Evolutionary conservation across 2,888 invertebrate genomes (phyloP), one percentile per base, ranked within the genome.

Genomic region (Syritta pipiens): DNA sequence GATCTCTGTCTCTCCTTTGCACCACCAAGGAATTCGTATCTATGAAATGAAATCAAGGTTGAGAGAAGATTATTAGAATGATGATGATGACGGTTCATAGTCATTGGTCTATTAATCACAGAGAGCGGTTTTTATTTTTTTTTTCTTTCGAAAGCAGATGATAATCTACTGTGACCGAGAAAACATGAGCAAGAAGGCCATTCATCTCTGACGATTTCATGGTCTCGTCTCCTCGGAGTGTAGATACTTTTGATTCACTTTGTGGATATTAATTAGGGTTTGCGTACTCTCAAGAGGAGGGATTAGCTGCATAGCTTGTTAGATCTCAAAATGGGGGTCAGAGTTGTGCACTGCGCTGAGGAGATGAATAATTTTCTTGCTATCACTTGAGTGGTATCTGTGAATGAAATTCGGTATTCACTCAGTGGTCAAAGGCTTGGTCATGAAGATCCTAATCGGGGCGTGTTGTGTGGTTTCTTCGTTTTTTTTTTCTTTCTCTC

Each of bases 41-140:
- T 79, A 19, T 60, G 62, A 74, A 68, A 68, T 37, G 26, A 62
- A 79, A 79, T 79, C 79, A 67, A 79, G 79, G 79, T 62, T 79
- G 35, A 62, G 57, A 57, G 67, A 67, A 48, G 57, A 79, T 67
- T 71, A 67, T 51, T 19, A 30, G 10, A 19, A 49, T 26, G 37
- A 53, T 46, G 51, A 72, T 72, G 77, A 67, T 67, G 79, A 72
- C 53, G 72, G 65, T 65, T 62, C 57, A n/a, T 68, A 68, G 55
- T 79, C 79, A 74, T 74, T 79, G 49, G 72, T 46, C 65, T 79
- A 79, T 74, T 79, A 79, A 79, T 79, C 79, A 79, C 74, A 67
- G 24, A 42, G 62, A 32, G 48, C 53, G 46, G n/a, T n/a, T n/a
- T n/a, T n/a, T n/a, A n/a, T n/a, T n/a, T n/a, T n/a, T n/a, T n/a